Evolutionary conservation across 1,140 invertebrate species (phyloP).

Genomic region (Gryon sp.): DNA sequence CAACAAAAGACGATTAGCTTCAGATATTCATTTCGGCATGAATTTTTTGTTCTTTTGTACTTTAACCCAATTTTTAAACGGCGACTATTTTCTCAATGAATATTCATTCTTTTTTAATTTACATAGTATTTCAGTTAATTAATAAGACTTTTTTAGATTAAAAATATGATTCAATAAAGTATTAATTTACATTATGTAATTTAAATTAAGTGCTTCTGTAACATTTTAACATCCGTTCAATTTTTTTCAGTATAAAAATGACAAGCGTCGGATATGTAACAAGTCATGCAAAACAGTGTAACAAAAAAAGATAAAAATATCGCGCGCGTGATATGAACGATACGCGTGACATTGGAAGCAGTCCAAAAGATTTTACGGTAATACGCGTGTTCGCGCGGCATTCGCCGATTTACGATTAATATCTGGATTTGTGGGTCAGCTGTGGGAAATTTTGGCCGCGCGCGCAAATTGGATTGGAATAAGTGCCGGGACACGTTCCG

Average conservation of each 20-base stretch:
- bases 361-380: slow-evolving; percentile 36
- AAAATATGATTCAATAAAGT: no score
- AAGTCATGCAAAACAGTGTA: no score
- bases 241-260: no score
- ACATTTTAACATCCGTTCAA: no score
- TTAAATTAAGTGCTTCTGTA: no score
- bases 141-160: no score
- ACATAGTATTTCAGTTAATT: no score
- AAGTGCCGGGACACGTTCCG: slow-evolving; percentile 30
- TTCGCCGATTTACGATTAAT: slow-evolving; percentile 27
- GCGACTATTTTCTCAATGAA: no score
- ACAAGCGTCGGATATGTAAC: no score
- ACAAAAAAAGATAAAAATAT: slow-evolving; percentile 2
- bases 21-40: slow-evolving; percentile 19
- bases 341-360: slow-evolving; percentile 26
- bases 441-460: slow-evolving; percentile 43
- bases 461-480: slow-evolving; percentile 37
- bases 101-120: no score
- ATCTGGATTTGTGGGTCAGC: slow-evolving; percentile 44
- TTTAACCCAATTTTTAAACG: slow-evolving; percentile 24
- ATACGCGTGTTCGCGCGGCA: neutral
- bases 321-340: neutral
- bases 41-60: slow-evolving; percentile 18
- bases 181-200: no score
- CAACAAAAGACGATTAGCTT: slow-evolving; percentile 7